These are phyloP conservation scores for Coelopa frigida DNA, from an alignment of 1,140 invertebrate genomes.

Conservation along the genomic window DNA sequence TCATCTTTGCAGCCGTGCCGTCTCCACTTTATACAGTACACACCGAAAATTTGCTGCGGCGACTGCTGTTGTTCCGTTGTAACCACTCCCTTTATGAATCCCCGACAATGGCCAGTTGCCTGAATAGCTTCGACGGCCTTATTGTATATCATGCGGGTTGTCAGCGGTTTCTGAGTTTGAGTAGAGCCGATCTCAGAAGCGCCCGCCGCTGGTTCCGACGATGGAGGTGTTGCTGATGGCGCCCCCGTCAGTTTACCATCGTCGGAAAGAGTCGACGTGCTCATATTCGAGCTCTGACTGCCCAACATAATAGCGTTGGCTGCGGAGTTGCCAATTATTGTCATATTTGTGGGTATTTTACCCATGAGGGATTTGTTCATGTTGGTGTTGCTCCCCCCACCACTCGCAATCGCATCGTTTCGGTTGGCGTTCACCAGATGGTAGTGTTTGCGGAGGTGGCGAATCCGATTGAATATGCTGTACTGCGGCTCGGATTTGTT, in stretches of 20 bases:
- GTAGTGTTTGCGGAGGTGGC: conserved; percentile 13
- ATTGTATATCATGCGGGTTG: conserved; percentile 31
- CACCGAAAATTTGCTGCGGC: conserved; percentile 21
- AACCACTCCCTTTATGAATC: conserved; percentile 34
- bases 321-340: conserved; percentile 36
- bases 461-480: conserved; percentile 23
- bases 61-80: conserved; percentile 16
- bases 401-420: background rate
- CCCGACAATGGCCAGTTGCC: conserved; percentile 33
- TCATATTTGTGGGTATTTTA: conserved; percentile 39
- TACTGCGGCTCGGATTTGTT: conserved; percentile 18
- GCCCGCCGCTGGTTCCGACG: background rate
- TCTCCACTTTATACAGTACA: conserved; percentile 42
- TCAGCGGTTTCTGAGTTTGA: conserved; percentile 13
- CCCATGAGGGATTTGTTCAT: conserved; percentile 34
- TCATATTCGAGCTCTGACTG: conserved; percentile 22
- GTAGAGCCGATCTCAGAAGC: no score
- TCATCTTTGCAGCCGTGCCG: conserved; percentile 32
- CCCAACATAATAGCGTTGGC: conserved; percentile 19
- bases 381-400: conserved; percentile 13
- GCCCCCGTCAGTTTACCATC: conserved; percentile 21
- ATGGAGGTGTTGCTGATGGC: conserved; percentile 1
- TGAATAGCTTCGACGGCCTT: conserved; percentile 39
- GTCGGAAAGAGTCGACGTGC: conserved; percentile 23
- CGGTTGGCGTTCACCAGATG: background rate